These are phyloP conservation scores for Thalassoma bifasciatum DNA, from an alignment of 2,113 vertebrate species.

Conservation along the genomic window DNA sequence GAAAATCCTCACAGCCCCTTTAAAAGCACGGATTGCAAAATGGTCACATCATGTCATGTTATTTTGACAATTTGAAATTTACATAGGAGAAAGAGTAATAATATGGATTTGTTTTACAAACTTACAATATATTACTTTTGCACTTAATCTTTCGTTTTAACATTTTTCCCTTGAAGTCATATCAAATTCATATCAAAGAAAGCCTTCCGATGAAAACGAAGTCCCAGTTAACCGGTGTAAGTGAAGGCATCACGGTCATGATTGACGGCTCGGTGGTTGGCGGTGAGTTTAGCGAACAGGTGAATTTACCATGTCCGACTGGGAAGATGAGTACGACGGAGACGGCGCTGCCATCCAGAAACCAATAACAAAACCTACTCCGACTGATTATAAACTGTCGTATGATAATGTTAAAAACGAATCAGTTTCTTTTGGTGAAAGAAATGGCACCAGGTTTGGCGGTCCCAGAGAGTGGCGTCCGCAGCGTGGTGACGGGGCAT, in stretches of 20 bases:
- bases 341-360: background rate
- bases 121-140: too few relatives aligned
- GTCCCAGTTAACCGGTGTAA: background rate
- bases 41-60: too few relatives aligned
- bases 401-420: background rate
- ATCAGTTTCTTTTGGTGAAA: constrained; percentile 26
- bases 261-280: background rate
- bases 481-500: background rate
- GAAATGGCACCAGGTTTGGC: constrained; percentile 10
- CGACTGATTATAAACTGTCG: background rate
- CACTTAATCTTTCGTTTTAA: too few relatives aligned
- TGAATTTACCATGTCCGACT: constrained; percentile 77
- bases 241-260: background rate
- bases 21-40: too few relatives aligned
- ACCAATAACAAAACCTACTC: fast-evolving
- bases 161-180: fast-evolving
- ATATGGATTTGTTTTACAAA: too few relatives aligned
- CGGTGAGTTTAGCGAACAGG: fast-evolving
- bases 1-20: too few relatives aligned
- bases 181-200: background rate
- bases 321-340: constrained; percentile 71
- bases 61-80: too few relatives aligned
- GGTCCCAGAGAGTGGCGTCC: background rate
- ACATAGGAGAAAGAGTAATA: too few relatives aligned
- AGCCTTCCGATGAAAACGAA: background rate